A percentile compares a stretch with the other conserved stretches of the same genome.
These are phyloP conservation scores for Thunnus maccoyii DNA, from an alignment of 2,113 vertebrate genomes.

Conservation along the genomic window DNA sequence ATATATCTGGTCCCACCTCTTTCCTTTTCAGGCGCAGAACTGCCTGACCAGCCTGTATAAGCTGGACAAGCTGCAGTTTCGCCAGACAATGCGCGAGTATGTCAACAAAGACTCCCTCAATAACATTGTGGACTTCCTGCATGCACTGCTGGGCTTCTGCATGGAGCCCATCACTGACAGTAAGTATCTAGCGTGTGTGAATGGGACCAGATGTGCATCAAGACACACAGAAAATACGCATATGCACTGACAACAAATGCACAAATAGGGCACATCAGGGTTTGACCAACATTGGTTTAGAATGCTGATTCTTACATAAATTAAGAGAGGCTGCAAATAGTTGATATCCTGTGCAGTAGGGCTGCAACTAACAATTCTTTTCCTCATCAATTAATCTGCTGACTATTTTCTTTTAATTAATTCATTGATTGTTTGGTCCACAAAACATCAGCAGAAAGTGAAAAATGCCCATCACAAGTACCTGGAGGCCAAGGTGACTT, in stretches of 20 bases:
- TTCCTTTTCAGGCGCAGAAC: constrained; percentile 90
- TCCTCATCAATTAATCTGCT: neutral
- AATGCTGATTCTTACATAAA: neutral
- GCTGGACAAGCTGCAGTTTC: constrained; percentile 97
- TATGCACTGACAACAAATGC: neutral
- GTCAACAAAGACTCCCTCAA: constrained; percentile 99
- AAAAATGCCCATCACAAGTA: neutral
- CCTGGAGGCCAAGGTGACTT: neutral
- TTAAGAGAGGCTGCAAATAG: neutral
- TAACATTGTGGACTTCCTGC: constrained; percentile 99
- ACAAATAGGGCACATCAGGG: neutral
- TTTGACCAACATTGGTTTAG: neutral
- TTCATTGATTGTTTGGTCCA: neutral
- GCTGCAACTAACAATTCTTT: neutral
- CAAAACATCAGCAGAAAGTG: neutral
- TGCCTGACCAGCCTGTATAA: constrained; percentile 97
- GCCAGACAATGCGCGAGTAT: constrained; percentile 97
- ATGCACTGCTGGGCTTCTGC: constrained; percentile 98
- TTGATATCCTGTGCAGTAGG: neutral
- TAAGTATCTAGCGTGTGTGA: constrained; percentile 84
- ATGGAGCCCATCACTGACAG: constrained; percentile 99
- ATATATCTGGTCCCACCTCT: neutral
- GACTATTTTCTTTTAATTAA: neutral
- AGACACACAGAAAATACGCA: neutral
- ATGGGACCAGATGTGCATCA: constrained; percentile 3